Conservation (phyloP, 1,140 invertebrate species). For the Tetragonula clypearis region DNA sequence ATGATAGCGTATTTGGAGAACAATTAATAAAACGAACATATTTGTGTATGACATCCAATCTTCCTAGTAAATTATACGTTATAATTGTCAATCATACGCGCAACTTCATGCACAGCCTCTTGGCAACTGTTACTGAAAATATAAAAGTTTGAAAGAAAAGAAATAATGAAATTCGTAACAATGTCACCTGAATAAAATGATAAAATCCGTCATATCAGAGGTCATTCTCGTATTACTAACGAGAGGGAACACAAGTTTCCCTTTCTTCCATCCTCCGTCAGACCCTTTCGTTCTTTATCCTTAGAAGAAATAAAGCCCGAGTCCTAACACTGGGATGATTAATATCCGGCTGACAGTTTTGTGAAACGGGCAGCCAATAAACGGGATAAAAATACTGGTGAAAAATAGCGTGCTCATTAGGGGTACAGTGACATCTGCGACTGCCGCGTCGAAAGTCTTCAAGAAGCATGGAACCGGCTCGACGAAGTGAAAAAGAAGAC, state of each 20-base stretch:
- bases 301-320: conserved; percentile 79
- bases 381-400: conserved; percentile 83
- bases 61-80: not conserved
- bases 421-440: conserved; percentile 81
- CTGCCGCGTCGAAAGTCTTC: conserved; percentile 65
- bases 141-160: not conserved
- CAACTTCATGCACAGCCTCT: not conserved
- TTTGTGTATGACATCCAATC: not conserved
- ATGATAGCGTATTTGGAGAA: not conserved
- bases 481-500: conserved; percentile 43
- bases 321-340: conserved; percentile 80
- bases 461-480: conserved; percentile 37
- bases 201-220: conserved; percentile 51
- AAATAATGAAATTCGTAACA: not conserved
- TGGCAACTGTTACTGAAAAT: not conserved
- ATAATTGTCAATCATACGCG: not conserved
- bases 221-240: conserved; percentile 75
- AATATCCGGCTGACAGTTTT: conserved; percentile 82
- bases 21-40: not conserved
- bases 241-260: conserved; percentile 62
- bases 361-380: conserved; percentile 82
- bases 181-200: conserved; percentile 4
- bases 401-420: conserved; percentile 83
- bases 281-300: conserved; percentile 72
- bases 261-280: conserved; percentile 24